A percentile compares a stretch with the other conserved stretches of the same genome.
Evolutionary conservation across 2,113 vertebrate genomes (phyloP).

Genomic region (Tamias sibiricus): DNA sequence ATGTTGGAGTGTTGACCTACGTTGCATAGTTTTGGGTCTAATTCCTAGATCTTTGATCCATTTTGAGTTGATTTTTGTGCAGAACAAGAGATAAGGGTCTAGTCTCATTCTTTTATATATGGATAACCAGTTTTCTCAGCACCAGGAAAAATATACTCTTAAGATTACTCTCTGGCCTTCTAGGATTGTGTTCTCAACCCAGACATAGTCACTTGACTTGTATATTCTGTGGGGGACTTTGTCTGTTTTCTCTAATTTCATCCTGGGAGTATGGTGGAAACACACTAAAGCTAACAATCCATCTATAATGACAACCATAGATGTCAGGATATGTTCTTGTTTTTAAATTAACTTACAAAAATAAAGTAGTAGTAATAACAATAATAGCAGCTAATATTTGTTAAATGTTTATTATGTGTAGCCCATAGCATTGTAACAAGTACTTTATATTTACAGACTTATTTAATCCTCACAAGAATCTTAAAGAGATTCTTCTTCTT

Average conservation of each 20-base stretch:
- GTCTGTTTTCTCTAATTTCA: slow-evolving; percentile 39
- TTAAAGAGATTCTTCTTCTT: not conserved
- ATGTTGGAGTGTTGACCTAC: too few species aligned
- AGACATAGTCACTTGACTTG: not conserved
- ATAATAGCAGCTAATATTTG: not conserved
- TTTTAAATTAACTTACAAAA: not conserved
- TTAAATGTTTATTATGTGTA: not conserved
- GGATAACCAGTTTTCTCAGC: too few species aligned
- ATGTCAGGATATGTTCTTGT: slow-evolving; percentile 4
- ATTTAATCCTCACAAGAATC: not conserved
- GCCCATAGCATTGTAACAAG: not conserved
- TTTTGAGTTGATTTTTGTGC: too few species aligned
- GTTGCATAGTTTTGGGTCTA: too few species aligned
- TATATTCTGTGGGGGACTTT: not conserved
- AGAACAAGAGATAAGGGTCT: too few species aligned
- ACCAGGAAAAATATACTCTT: not conserved
- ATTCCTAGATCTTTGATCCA: too few species aligned
- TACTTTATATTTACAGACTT: not conserved
- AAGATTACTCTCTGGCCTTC: not conserved
- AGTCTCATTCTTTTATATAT: too few species aligned
- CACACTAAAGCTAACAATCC: not conserved
- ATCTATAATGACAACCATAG: not conserved
- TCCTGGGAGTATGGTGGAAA: not conserved
- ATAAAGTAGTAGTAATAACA: not conserved
- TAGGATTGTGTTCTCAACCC: not conserved